A percentile compares a stretch with the other conserved stretches of the same genome.
Evolutionary conservation across 1,140 invertebrate genomes (phyloP).

Genomic region (Pogonomyrmex californicus): DNA sequence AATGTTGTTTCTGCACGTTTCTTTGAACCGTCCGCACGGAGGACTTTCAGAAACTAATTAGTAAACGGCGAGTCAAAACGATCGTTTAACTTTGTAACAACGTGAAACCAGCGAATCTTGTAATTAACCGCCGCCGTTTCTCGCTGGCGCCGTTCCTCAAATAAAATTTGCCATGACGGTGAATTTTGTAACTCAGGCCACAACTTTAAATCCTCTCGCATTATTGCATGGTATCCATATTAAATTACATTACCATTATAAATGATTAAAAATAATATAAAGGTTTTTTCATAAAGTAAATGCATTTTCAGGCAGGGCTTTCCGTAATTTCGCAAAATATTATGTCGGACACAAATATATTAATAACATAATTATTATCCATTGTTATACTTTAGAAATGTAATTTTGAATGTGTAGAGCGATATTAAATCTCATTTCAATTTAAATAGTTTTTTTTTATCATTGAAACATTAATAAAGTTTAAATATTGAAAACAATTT

Average conservation of each 20-base stretch:
- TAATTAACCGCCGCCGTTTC: constrained; percentile 43
- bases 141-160: constrained; percentile 22
- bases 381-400: constrained; percentile 7
- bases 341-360: neutral
- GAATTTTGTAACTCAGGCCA: constrained; percentile 16
- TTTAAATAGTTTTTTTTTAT: neutral
- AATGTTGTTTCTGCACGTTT: constrained; percentile 61
- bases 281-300: neutral
- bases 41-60: constrained; percentile 64
- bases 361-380: constrained; percentile 9
- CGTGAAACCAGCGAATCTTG: constrained; percentile 47
- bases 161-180: constrained; percentile 52
- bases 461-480: neutral
- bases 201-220: constrained; percentile 25
- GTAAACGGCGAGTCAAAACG: constrained; percentile 62
- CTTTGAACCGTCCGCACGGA: constrained; percentile 55
- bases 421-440: neutral
- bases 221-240: constrained; percentile 11
- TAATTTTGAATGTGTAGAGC: neutral
- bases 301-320: neutral
- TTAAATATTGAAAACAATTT: constrained; percentile 16
- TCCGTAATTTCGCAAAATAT: constrained; percentile 13
- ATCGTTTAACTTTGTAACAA: constrained; percentile 66
- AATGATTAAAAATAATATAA: constrained; percentile 30
- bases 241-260: constrained; percentile 35